Evolutionary conservation across 2,797 vertebrate species (phyloP).

Genomic region (Poecilia picta): DNA sequence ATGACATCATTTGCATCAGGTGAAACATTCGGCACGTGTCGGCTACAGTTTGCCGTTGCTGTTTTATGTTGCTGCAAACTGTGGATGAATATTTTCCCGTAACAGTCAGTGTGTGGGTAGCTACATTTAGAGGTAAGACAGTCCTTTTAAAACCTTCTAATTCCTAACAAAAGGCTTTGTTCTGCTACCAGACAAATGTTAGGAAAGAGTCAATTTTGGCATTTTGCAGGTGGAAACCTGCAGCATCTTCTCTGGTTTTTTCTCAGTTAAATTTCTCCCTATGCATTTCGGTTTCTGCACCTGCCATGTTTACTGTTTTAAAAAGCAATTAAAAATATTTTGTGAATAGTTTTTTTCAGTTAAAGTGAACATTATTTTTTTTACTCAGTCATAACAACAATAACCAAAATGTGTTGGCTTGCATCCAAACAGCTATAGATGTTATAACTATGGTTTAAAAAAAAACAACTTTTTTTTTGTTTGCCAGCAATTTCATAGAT

Average conservation of each 20-base stretch:
- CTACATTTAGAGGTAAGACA: not conserved
- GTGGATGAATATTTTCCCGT: not conserved
- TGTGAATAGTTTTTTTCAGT: not conserved
- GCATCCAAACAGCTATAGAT: not conserved
- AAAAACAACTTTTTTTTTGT: not conserved
- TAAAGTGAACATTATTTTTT: not conserved
- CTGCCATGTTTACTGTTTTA: not conserved
- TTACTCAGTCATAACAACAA: not conserved
- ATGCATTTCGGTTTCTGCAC: not conserved
- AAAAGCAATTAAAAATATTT: not conserved
- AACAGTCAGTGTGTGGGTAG: not conserved
- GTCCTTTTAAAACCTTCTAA: not conserved
- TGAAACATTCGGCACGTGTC: not conserved
- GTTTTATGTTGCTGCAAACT: not conserved
- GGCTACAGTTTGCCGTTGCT: not conserved
- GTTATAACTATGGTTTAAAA: not conserved
- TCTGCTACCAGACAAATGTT: not conserved
- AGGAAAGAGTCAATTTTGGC: not conserved
- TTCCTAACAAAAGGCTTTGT: not conserved
- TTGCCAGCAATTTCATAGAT: slow-evolving; percentile 11
- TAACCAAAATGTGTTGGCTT: not conserved
- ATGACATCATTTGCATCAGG: not conserved
- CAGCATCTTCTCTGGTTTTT: not conserved
- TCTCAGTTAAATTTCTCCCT: not conserved
- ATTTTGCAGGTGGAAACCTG: not conserved